Percentiles rank a stretch among this genome's conserved stretches.
These are phyloP conservation scores for Brassicogethes aeneus DNA, from an alignment of 2,888 invertebrate genomes.

Conservation along the genomic window DNA sequence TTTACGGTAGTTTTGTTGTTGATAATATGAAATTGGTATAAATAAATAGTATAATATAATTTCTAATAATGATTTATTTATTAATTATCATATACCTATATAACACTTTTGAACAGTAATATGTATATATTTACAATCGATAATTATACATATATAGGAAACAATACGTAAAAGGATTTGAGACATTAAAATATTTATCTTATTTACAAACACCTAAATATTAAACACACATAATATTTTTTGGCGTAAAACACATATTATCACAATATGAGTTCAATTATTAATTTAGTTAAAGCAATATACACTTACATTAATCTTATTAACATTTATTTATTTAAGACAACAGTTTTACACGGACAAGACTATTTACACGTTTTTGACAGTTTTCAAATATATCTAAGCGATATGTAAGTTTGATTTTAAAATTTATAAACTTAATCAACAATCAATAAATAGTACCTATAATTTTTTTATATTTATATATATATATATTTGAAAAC, in stretches of 20 bases:
- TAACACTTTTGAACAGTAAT: constrained; percentile 1
- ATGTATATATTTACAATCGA: not conserved
- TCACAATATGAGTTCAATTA: constrained; percentile 28
- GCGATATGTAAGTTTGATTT: not conserved
- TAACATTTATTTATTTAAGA: too few species aligned
- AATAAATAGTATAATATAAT: too few species aligned
- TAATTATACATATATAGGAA: too few species aligned
- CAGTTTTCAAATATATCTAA: not conserved
- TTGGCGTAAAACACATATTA: constrained; percentile 20
- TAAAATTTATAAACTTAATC: too few species aligned
- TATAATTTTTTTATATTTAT: too few species aligned
- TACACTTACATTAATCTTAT: constrained; percentile 4
- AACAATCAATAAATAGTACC: too few species aligned
- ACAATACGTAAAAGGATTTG: too few species aligned
- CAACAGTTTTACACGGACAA: too few species aligned
- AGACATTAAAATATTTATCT: not conserved
- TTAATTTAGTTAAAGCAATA: constrained; percentile 14
- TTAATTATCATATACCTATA: not conserved
- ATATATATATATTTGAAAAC: not conserved
- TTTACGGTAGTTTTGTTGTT: too few species aligned
- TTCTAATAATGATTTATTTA: constrained; percentile 1
- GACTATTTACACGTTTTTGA: not conserved
- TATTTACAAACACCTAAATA: constrained; percentile 3
- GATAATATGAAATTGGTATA: not conserved
- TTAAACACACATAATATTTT: constrained; percentile 8